These are phyloP conservation scores for Lepeophtheirus nordmannii DNA, from an alignment of 2,888 invertebrate species.

Conservation along the genomic window DNA sequence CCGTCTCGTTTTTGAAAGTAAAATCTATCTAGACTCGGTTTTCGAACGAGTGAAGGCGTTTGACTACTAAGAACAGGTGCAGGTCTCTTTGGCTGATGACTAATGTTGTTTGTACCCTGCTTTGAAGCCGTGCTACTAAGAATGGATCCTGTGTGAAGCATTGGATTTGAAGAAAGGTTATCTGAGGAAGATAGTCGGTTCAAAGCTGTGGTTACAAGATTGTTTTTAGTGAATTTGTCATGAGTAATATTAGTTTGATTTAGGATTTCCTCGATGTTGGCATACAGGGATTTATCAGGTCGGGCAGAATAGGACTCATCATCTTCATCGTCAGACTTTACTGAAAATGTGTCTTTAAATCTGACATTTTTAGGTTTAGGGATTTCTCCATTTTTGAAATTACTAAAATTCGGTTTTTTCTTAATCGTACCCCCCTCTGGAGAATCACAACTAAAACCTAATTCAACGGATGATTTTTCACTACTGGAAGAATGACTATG, in stretches of 20 bases:
- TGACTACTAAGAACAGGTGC: conserved; percentile 17
- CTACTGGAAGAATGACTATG: conserved; percentile 41
- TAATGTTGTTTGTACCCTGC: not conserved
- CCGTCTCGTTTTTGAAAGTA: not conserved
- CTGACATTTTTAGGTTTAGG: conserved; percentile 11
- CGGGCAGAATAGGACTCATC: not conserved
- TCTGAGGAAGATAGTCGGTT: conserved; percentile 12
- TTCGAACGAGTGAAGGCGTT: not conserved
- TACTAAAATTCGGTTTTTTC: conserved; percentile 51
- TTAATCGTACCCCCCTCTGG: conserved; percentile 59
- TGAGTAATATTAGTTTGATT: not conserved
- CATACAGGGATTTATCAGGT: not conserved
- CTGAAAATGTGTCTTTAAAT: conserved; percentile 16
- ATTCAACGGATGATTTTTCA: conserved; percentile 29
- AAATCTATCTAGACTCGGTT: conserved; percentile 15
- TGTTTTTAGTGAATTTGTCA: not conserved
- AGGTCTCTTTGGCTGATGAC: conserved; percentile 19
- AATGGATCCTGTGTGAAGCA: conserved; percentile 12
- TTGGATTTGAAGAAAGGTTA: conserved; percentile 7
- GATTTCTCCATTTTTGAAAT: not conserved
- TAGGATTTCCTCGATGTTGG: not conserved
- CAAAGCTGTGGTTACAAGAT: not conserved
- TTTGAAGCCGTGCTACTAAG: not conserved
- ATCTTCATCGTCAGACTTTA: not conserved
- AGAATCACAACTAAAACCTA: conserved; percentile 38